Evolutionary conservation across 2,113 vertebrate species (phyloP), one percentile per base, ranked within the genome.

Genomic region (Nettapus auritus): DNA sequence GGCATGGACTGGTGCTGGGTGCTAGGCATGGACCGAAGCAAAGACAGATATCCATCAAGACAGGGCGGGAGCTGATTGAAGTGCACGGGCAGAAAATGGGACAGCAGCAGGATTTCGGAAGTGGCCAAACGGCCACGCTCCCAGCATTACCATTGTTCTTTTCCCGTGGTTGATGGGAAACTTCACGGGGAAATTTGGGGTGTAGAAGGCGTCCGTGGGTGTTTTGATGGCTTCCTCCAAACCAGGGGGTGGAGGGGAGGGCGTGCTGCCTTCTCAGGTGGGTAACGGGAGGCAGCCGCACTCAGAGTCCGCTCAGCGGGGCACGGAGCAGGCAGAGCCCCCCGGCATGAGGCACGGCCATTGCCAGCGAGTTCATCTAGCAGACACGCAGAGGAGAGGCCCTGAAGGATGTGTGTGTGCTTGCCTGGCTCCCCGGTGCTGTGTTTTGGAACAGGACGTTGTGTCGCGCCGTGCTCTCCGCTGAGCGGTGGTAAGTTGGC

Each of bases 371-470:
- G 23, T 93, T 87, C 63, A 76, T 93, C 48, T 89, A n/a, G 42
- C 86, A 82, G 66, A 59, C 38, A 5, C 29, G 76, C 1, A 0
- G 8, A 16, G 50, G 78, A 76, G n/a, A 53, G 19, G 23, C 40
- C 50, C 36, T 76, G 55, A 87, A 42, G 22, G 31, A n/a, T 66
- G 36, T 25, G 11, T 20, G 1, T 85, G 33, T 70, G 8, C 44
- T 29, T 73, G 74, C 44, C 33, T 73, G 74, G 20, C 36, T 89
- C 82, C 36, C 10, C 13, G 38, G 33, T 63, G 38, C 21, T 48
- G 9, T 3, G 0, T 71, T 91, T 89, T 74, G 71, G 38, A 82
- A 60, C 2, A 4, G 62, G 48, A 69, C 1, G 0, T 20, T 14
- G 22, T 52, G 48, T 71, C 82, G 69, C 48, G 16, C 59, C 81